Conservation (phyloP, 2,113 vertebrate species). For the Odocoileus virginianus region DNA sequence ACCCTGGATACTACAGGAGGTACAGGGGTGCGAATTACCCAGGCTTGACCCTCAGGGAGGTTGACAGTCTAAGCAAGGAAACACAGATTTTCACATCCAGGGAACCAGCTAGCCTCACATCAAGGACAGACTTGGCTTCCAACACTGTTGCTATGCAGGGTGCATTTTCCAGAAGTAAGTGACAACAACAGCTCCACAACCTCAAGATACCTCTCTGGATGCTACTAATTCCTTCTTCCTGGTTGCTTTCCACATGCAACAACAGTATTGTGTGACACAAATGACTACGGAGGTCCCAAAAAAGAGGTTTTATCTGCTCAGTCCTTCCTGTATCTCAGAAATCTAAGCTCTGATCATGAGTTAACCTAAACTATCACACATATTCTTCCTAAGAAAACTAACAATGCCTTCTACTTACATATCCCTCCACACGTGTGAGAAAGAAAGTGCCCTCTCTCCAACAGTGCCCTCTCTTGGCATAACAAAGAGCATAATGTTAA, state of each 20-base stretch:
- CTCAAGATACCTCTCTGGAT: not conserved
- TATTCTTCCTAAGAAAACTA: not conserved
- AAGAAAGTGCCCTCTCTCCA: not conserved
- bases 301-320: not conserved
- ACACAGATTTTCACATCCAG: not conserved
- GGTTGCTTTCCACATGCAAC: not conserved
- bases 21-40: not conserved
- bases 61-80: not conserved
- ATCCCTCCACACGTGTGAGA: not conserved
- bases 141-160: not conserved
- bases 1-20: not conserved
- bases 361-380: not conserved
- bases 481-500: not conserved
- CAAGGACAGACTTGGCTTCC: not conserved
- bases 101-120: not conserved
- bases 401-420: not conserved
- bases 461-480: not conserved
- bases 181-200: no score
- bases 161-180: not conserved
- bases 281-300: not conserved
- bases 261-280: not conserved
- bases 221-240: not conserved
- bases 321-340: not conserved
- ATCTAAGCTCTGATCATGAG: not conserved
- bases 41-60: not conserved